Percentiles rank a stretch among this genome's conserved stretches.
phyloP scores from a whole-genome alignment of 2,888 invertebrate genomes.

The Oscheius sp. region DNA sequence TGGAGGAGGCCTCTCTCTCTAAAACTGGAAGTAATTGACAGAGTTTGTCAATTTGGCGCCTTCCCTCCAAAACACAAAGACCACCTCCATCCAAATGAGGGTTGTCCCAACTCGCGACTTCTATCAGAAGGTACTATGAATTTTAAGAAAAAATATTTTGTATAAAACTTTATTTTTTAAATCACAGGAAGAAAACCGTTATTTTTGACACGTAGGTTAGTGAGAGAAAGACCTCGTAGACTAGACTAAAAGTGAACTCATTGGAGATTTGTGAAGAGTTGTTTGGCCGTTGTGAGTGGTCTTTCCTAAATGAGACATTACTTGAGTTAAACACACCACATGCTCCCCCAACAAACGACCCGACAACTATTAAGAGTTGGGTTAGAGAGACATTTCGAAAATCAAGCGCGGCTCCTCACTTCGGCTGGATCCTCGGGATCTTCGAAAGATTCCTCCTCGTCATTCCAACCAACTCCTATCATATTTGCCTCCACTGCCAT shows the following conservation, averaged over 20 bases:
- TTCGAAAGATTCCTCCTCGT: conserved; percentile 3
- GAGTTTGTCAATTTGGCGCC: too few relatives aligned
- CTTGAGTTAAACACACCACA: conserved; percentile 4
- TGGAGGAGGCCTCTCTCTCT: too few relatives aligned
- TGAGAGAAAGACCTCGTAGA: background rate
- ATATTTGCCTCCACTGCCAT: background rate
- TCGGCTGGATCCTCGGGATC: background rate
- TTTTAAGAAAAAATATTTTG: too few relatives aligned
- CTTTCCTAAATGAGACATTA: background rate
- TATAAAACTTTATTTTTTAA: too few relatives aligned
- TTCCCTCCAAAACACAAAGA: too few relatives aligned
- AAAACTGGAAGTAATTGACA: too few relatives aligned
- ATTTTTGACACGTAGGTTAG: conserved; percentile 1
- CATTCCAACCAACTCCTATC: background rate
- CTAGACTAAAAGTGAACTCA: too few relatives aligned
- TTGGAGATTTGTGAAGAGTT: background rate
- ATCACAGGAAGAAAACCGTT: too few relatives aligned
- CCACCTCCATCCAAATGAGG: too few relatives aligned
- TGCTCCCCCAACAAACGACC: background rate
- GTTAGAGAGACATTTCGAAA: background rate
- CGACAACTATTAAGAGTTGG: too few relatives aligned
- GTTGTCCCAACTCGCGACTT: too few relatives aligned
- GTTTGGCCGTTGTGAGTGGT: background rate
- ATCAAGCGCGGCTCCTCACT: background rate
- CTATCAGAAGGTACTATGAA: too few relatives aligned